These are phyloP conservation scores for Lucilia sericata DNA, from an alignment of 1,140 invertebrate species.

Conservation along the genomic window DNA sequence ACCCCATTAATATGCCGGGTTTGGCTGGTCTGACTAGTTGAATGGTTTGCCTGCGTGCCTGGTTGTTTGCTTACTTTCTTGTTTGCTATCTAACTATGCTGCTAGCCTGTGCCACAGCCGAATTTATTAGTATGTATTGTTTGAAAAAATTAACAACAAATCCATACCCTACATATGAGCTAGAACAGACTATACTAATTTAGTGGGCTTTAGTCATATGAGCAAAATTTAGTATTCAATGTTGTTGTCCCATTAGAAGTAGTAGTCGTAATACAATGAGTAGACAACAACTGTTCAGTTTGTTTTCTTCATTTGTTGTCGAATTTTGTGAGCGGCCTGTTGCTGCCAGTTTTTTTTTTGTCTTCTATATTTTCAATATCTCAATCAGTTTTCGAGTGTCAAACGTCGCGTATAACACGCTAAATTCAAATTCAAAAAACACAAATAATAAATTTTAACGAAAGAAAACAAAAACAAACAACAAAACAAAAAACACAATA, in stretches of 20 bases:
- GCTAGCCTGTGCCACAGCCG: not conserved
- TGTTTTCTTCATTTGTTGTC: conserved; percentile 28
- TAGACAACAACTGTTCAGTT: not conserved
- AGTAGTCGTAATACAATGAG: not conserved
- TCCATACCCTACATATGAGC: not conserved
- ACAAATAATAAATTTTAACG: not conserved
- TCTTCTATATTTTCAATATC: conserved; percentile 49
- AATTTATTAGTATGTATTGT: not conserved
- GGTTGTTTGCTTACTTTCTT: not conserved
- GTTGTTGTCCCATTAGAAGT: not conserved
- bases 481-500: not conserved
- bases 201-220: conserved; percentile 22
- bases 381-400: conserved; percentile 58
- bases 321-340: conserved; percentile 7
- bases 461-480: conserved; percentile 30
- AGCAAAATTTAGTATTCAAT: not conserved
- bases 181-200: not conserved
- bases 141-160: too few relatives aligned
- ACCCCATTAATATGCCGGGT: not conserved
- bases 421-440: not conserved
- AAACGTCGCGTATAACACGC: conserved; percentile 50
- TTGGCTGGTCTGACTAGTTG: not conserved
- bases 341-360: not conserved
- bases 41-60: not conserved
- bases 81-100: not conserved